Base-by-base conservation (phyloP, 2,888 invertebrate genomes). In the Mythimna vitellina region DNA sequence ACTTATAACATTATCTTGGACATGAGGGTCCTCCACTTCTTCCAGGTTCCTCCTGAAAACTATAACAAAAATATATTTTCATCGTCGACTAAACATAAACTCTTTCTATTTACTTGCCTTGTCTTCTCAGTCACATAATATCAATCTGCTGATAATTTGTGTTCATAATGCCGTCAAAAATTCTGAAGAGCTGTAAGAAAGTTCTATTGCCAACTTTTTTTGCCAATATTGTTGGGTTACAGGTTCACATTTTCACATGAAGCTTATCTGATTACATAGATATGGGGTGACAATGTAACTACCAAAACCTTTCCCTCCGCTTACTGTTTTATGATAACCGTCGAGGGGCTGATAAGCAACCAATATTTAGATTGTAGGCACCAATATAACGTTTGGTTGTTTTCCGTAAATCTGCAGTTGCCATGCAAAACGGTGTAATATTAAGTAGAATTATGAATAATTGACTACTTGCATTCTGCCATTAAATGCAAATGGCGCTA, bases 401-500 rank as follows among this genome's bases (percentile, higher is more conserved):
- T 60, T 65, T 35, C 25, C 25, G 20, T 42, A 60, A 64, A 54
- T 20, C 49, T 54, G 29, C 57, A 42, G 51, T 20, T 42, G 38
- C 38, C 46, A 14, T 42, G 29, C 54, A 54, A 54, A 61, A 54
- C 54, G 29, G 29, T 62, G 25, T 70, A 73, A 42, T 38, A 54
- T 54, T 63, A 65, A 64, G 20, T 62, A 22, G 32, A 62, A 51
- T 71, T 38, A 61, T 78, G 1, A 58, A 53, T 56, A 56, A 78
- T 61, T 64, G 22, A 53, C 29, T 61, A 67, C 49, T 60, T 77
- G 57, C 38, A 67, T 38, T 75, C n/a, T 75, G 22, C 29, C 35
- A 61, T 61, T 64, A 76, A 29, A 64, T 78, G 60, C 53, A 57
- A 77, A 76, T 76, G 20, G 53, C 10, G 29, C 42, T 57, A 69